These are phyloP conservation scores for Clivina fossor DNA, from an alignment of 2,888 invertebrate species.

Conservation along the genomic window DNA sequence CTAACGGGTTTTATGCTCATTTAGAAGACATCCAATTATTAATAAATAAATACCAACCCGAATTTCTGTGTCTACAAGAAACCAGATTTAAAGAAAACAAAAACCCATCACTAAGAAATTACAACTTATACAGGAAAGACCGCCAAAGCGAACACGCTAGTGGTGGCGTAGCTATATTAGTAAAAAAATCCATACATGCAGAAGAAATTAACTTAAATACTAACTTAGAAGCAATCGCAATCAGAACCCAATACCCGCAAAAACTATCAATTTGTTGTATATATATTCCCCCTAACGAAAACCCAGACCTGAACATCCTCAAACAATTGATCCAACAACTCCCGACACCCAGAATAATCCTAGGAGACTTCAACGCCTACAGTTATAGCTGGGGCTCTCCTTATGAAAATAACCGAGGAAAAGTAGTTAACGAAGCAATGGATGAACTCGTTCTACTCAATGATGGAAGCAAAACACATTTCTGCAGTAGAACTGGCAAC, in stretches of 20 bases:
- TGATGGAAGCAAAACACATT: slow-evolving; percentile 33
- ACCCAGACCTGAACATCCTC: slow-evolving; percentile 19
- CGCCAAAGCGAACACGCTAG: slow-evolving; percentile 11
- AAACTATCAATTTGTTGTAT: slow-evolving; percentile 20
- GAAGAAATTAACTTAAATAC: slow-evolving; percentile 13
- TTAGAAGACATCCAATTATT: slow-evolving; percentile 5
- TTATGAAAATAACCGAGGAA: slow-evolving; percentile 35
- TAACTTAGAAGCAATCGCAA: slow-evolving; percentile 8
- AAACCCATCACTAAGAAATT: neutral
- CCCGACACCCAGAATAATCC: slow-evolving; percentile 39
- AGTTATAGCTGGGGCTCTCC: slow-evolving; percentile 36
- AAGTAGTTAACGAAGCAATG: slow-evolving; percentile 35
- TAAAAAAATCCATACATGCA: slow-evolving; percentile 7
- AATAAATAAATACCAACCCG: slow-evolving; percentile 3
- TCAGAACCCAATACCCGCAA: slow-evolving; percentile 4
- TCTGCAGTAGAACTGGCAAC: slow-evolving; percentile 32
- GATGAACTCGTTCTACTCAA: slow-evolving; percentile 31
- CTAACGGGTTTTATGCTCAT: slow-evolving; percentile 12
- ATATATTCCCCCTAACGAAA: slow-evolving; percentile 29
- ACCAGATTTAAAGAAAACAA: slow-evolving; percentile 7
- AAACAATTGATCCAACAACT: slow-evolving; percentile 36
- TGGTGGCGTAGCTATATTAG: slow-evolving; percentile 7
- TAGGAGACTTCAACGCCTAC: slow-evolving; percentile 42
- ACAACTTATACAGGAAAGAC: slow-evolving; percentile 6
- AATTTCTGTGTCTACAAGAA: slow-evolving; percentile 13